phyloP scores from a whole-genome alignment of 2,888 invertebrate species.

The Erpobdella octoculata region DNA sequence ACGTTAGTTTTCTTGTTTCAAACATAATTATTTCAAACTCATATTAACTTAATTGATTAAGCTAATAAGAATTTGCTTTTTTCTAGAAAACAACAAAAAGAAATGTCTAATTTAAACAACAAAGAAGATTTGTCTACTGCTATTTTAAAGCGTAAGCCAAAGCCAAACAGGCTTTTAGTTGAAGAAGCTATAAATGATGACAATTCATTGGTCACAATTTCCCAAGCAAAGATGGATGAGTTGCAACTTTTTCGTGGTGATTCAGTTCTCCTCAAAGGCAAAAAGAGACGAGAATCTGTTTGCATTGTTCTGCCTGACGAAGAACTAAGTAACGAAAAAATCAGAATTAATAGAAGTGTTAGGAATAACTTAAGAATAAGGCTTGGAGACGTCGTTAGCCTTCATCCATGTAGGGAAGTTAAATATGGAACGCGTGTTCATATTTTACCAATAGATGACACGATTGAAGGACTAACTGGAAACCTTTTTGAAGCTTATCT shows the following conservation, averaged over 20 bases:
- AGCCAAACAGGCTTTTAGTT: conserved; percentile 92
- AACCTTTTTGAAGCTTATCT: conserved; percentile 93
- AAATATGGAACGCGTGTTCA: conserved; percentile 96
- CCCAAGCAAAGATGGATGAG: conserved; percentile 85
- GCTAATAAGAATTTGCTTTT: too few relatives aligned
- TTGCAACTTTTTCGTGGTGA: conserved; percentile 93
- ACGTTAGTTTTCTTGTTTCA: too few relatives aligned
- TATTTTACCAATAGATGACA: conserved; percentile 95
- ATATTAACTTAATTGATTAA: too few relatives aligned
- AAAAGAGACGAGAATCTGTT: conserved; percentile 91
- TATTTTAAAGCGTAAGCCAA: conserved; percentile 91
- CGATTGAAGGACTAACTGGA: conserved; percentile 92
- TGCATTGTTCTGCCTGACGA: conserved; percentile 96
- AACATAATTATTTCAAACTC: background rate
- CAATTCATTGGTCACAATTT: conserved; percentile 68
- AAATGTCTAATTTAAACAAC: too few relatives aligned
- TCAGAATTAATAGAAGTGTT: conserved; percentile 70
- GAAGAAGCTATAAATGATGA: conserved; percentile 98
- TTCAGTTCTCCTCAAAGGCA: conserved; percentile 91
- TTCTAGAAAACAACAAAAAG: background rate
- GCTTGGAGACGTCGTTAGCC: conserved; percentile 77
- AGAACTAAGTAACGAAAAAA: conserved; percentile 89
- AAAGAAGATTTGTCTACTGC: conserved; percentile 71
- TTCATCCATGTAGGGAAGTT: conserved; percentile 63
- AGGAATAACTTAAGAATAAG: conserved; percentile 91